These are phyloP conservation scores for Anguilla rostrata DNA, from an alignment of 2,113 vertebrate species.

Conservation along the genomic window DNA sequence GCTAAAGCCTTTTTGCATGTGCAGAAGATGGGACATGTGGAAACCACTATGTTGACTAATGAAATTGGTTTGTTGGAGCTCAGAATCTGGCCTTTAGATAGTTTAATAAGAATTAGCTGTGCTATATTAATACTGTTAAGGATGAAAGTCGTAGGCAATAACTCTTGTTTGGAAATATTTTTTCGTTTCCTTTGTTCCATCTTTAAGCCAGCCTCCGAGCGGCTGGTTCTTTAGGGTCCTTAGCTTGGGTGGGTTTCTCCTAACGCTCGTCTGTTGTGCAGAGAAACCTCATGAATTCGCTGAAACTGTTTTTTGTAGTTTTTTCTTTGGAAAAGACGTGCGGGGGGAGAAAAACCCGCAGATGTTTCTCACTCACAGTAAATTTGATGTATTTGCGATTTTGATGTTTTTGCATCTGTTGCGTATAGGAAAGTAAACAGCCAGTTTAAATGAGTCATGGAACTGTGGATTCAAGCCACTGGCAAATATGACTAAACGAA, in stretches of 20 bases:
- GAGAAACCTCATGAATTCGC: neutral
- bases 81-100: too few relatives aligned
- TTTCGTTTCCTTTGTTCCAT: too few relatives aligned
- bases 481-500: neutral
- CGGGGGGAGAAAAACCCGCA: neutral
- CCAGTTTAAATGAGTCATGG: neutral
- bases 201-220: neutral
- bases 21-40: too few relatives aligned
- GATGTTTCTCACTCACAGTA: neutral
- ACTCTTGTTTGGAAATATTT: too few relatives aligned
- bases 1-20: too few relatives aligned
- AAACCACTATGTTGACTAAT: too few relatives aligned
- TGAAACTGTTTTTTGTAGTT: neutral
- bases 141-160: too few relatives aligned
- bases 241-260: neutral
- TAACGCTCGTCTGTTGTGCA: neutral
- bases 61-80: too few relatives aligned
- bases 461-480: neutral
- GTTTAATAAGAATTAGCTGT: too few relatives aligned
- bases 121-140: too few relatives aligned
- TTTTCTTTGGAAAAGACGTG: neutral
- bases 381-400: neutral
- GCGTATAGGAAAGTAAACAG: slow-evolving; percentile 3
- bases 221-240: neutral
- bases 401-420: slow-evolving; percentile 1